These are phyloP conservation scores for Eurois occulta DNA, from an alignment of 2,888 invertebrate genomes.

Conservation along the genomic window DNA sequence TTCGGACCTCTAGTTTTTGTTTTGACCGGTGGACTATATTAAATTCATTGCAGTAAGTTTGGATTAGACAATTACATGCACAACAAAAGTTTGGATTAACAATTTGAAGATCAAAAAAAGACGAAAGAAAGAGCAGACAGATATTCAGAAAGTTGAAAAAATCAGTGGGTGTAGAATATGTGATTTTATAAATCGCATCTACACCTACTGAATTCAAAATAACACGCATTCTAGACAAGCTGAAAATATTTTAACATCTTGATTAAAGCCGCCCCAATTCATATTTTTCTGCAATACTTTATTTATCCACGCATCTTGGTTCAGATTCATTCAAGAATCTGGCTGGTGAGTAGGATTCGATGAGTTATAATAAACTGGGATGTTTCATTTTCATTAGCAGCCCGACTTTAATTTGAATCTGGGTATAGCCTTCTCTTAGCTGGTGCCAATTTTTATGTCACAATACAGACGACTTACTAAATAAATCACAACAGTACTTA, in stretches of 20 bases:
- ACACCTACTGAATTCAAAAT: neutral
- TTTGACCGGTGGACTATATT: neutral
- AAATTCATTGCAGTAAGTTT: neutral
- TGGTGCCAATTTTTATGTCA: neutral
- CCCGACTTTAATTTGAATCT: neutral
- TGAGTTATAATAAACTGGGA: neutral
- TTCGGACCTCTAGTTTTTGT: neutral
- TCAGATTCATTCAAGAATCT: neutral
- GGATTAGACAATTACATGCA: neutral
- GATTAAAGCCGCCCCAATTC: neutral
- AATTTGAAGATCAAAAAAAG: neutral
- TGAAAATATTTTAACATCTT: neutral
- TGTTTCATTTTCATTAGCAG: neutral
- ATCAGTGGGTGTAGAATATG: neutral
- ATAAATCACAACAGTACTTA: neutral
- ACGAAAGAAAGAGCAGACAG: neutral
- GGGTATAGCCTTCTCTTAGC: neutral
- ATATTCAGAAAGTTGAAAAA: neutral
- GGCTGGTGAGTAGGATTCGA: neutral
- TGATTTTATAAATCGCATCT: too few species aligned
- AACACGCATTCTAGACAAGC: neutral
- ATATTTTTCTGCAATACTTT: neutral
- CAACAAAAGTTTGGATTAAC: neutral
- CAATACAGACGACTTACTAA: neutral
- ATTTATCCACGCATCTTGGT: neutral